Base-by-base conservation (phyloP, 2,797 vertebrate species). In the Cebuella pygmaea region DNA sequence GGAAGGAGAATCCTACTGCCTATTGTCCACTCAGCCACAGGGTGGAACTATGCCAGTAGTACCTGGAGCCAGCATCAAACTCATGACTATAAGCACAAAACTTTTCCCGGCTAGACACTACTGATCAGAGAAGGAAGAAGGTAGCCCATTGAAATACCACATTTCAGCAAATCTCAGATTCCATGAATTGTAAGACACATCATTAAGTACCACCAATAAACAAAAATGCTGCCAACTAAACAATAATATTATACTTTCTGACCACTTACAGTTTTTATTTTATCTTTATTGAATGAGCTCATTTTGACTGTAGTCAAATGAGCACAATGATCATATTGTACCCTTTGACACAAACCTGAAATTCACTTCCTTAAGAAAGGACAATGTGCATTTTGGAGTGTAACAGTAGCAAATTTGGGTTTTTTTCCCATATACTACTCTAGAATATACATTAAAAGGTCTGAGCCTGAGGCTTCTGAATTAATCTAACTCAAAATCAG, bases 231-330 rank as follows among this genome's bases (percentile, higher is more conserved):
- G 33, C n/a, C 75, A 81, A 78, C 39, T 52, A 70, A 36, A 85
- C 33, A 79, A 92, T 74, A 44, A 41, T n/a, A 44, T 10, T 50
- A 48, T 72, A 83, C 36, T 85, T 95, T 72, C 80, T 82, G 81
- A 92, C 52, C 48, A 82, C 57, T 90, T 85, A 48, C n/a, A 95
- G 52, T 57, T 81, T 85, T 85, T 76, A 41, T 82, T 91, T 91
- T 67, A 48, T 88, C 80, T 92, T 88, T 85, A 67, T 75, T 80
- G 27, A 94, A 80, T 44, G 61, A 84, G 55, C 7, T 39, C 39
- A 75, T 80, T 92, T 88, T 92, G 5, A 84, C 48, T 92, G 55
- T 59, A 46, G 30, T 57, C 20, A 55, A 55, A 55, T 55, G 52
- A 55, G 52, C 52, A 55, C 52, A 22, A 55, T 55, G 52, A 55